Evolutionary conservation across 2,113 vertebrate genomes (phyloP), one percentile per base, ranked within the genome.

Genomic region (Vidua chalybeata): DNA sequence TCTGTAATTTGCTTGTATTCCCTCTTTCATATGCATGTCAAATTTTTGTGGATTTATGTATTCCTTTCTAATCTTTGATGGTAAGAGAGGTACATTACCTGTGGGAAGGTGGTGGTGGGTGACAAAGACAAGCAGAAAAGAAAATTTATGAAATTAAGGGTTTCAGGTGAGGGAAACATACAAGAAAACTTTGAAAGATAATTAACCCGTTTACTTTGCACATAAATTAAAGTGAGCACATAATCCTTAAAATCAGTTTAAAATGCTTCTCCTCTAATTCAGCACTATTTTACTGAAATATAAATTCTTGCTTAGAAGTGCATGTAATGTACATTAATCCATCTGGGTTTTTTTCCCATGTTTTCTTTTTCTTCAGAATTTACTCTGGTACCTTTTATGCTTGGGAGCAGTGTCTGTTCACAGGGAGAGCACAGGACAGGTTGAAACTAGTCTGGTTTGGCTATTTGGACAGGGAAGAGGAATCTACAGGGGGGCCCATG

Each of bases 31-130:
- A 1, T 75, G 76, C 61, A 31, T 66, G 56, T 95, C 48, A 80
- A 63, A 69, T 93, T 77, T 89, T 86, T 63, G 77, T 86, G 82
- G 75, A 74, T 94, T 94, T 95, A 39, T 61, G n/a, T 81, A 56
- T 85, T 31, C 21, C 63, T 86, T 64, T 90, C 86, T 84, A 86
- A 88, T 92, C 46, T 80, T 91, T 5, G 0, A 81, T 73, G 55
- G 46, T 86, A 74, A 66, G 63, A 90, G 58, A 69, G 43, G n/a
- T 54, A 61, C 12, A 26, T 86, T 92, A 52, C 73, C 80, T 56
- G 54, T 76, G 72, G 51, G 51, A 94, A 86, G 63, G 59, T 5
- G 2, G 21, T 79, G 15, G 54, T 3, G 0, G 22, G 37, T 37
- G 46, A 33, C 46, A 52, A 52, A 92, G 27, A 86, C 37, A 85